phyloP scores from a whole-genome alignment of 2,113 vertebrate species.

The Pelodiscus sinensis region DNA sequence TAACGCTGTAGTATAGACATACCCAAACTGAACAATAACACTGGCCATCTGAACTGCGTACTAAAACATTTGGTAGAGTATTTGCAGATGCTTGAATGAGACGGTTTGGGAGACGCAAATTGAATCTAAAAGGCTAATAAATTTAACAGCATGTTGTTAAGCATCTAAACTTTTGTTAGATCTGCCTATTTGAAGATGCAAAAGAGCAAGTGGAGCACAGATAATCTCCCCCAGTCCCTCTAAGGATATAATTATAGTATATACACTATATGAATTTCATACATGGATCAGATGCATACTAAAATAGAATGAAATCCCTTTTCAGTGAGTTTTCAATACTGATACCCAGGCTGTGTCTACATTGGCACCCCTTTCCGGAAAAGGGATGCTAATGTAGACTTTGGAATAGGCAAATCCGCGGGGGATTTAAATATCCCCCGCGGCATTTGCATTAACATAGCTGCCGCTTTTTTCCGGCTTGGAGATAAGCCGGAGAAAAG shows the following conservation, averaged over 20 bases:
- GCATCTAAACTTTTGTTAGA: not conserved
- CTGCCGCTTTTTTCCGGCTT: no score
- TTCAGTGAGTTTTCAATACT: not conserved
- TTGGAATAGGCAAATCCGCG: no score
- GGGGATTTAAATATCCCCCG: no score
- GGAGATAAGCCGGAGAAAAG: no score
- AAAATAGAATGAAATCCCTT: slow-evolving; percentile 6
- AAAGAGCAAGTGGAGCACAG: not conserved
- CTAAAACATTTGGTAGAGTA: not conserved
- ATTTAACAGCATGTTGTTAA: not conserved
- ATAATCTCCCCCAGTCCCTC: not conserved
- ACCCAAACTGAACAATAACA: not conserved
- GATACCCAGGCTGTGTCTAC: not conserved
- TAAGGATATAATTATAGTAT: accelerated
- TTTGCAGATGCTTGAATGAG: not conserved
- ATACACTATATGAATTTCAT: not conserved
- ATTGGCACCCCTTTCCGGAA: no score
- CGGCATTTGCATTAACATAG: no score
- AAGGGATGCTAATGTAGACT: no score
- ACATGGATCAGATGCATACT: not conserved
- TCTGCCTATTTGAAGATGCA: not conserved
- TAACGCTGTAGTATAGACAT: no score
- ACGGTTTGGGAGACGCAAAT: not conserved
- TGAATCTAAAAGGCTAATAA: not conserved
- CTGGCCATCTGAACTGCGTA: not conserved